phyloP scores from a whole-genome alignment of 2,888 invertebrate genomes.

The Metopia argyrocephala region DNA sequence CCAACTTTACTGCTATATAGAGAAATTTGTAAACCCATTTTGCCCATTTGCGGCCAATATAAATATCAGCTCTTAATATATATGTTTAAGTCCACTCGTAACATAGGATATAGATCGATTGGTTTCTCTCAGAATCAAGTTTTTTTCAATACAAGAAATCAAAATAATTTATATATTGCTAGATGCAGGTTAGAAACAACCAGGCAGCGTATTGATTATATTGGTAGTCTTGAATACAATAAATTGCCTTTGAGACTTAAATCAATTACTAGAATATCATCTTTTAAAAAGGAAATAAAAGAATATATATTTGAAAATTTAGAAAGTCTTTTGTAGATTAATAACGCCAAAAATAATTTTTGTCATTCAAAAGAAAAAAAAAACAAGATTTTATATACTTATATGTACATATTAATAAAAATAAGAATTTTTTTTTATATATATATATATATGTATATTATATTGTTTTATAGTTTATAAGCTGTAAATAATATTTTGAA shows the following conservation, averaged over 20 bases:
- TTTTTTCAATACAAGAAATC: not conserved
- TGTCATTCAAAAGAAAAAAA: too few species aligned
- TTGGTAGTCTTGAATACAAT: not conserved
- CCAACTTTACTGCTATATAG: not conserved
- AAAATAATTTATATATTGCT: not conserved
- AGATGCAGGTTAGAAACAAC: not conserved
- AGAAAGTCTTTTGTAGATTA: too few species aligned
- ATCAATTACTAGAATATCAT: not conserved
- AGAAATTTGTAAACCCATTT: not conserved
- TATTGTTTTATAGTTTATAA: too few species aligned
- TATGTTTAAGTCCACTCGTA: not conserved
- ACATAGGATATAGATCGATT: not conserved
- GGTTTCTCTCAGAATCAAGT: not conserved
- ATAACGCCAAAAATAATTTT: too few species aligned
- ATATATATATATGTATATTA: too few species aligned
- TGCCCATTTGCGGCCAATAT: not conserved
- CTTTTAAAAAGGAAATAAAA: not conserved
- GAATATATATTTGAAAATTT: not conserved
- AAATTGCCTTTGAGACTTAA: not conserved
- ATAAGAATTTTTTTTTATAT: too few species aligned
- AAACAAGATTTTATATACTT: too few species aligned
- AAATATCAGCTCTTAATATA: not conserved
- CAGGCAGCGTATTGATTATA: not conserved
- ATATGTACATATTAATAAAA: too few species aligned
- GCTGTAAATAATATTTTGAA: too few species aligned